Evolutionary conservation across 2,797 vertebrate species (phyloP).

Genomic region (Mormyrops attenuatus): DNA sequence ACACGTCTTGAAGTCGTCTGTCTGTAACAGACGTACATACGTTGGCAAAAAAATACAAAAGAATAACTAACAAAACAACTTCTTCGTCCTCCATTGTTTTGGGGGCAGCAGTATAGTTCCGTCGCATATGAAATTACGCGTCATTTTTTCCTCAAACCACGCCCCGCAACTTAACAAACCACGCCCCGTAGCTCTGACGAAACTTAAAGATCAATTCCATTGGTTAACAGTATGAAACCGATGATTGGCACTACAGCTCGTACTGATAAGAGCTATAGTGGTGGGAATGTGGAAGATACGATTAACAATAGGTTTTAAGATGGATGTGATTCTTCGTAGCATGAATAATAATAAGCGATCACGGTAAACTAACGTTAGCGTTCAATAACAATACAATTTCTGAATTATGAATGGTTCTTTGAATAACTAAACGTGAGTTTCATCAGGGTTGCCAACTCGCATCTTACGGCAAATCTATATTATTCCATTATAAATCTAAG

Average conservation of each 20-base stretch:
- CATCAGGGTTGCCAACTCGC: not conserved
- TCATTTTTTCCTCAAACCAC: not conserved
- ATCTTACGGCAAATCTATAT: not conserved
- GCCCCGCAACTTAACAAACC: not conserved
- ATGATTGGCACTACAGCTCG: not conserved
- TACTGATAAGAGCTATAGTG: not conserved
- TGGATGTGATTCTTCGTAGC: not conserved
- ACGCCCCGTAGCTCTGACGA: not conserved
- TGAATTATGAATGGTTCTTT: not conserved
- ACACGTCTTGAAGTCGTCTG: not conserved
- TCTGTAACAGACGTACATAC: not conserved
- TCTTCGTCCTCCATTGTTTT: not conserved
- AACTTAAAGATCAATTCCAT: not conserved
- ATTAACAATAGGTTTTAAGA: not conserved
- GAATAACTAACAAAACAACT: constrained; percentile 16
- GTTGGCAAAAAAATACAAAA: not conserved
- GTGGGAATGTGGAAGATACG: not conserved
- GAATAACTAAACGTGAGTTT: not conserved
- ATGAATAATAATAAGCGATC: not conserved
- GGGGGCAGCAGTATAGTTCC: not conserved
- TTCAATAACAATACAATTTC: not conserved
- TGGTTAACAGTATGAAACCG: not conserved
- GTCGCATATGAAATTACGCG: not conserved
- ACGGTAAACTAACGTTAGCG: not conserved
- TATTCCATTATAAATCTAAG: not conserved